Percentiles rank a stretch among this genome's conserved stretches.
These are phyloP conservation scores for Stenopsyche tienmushanensis DNA, from an alignment of 1,140 invertebrate species.

Conservation along the genomic window DNA sequence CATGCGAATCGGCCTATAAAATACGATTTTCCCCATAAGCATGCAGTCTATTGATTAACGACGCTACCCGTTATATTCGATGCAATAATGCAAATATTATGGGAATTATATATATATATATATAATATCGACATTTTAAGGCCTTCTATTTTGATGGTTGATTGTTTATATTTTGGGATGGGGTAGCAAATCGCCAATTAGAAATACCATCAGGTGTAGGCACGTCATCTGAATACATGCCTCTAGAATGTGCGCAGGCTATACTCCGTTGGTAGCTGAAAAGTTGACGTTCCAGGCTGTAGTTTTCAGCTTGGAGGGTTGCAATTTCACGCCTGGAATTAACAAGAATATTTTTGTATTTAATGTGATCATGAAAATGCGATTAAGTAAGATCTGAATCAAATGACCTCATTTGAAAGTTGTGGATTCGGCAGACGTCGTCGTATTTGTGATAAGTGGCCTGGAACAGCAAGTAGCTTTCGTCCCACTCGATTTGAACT, in stretches of 20 bases:
- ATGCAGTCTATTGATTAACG: too few relatives aligned
- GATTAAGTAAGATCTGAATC: too few relatives aligned
- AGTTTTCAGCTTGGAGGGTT: slow-evolving; percentile 82
- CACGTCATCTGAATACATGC: slow-evolving; percentile 53
- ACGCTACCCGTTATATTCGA: too few relatives aligned
- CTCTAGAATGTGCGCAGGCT: slow-evolving; percentile 69
- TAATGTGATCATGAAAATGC: too few relatives aligned
- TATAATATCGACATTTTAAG: neutral
- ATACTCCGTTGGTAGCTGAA: slow-evolving; percentile 86
- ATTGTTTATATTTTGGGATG: too few relatives aligned
- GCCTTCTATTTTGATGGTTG: slow-evolving; percentile 1
- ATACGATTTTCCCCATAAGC: too few relatives aligned
- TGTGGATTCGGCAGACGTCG: slow-evolving; percentile 79
- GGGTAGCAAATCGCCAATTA: too few relatives aligned
- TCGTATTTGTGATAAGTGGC: slow-evolving; percentile 87
- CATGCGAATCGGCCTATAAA: too few relatives aligned
- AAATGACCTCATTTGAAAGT: slow-evolving; percentile 83
- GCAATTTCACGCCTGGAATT: slow-evolving; percentile 72
- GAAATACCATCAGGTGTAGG: slow-evolving; percentile 52
- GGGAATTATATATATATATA: neutral
- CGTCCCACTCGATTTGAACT: slow-evolving; percentile 83
- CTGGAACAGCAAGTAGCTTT: slow-evolving; percentile 81
- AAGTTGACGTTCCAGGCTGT: slow-evolving; percentile 79
- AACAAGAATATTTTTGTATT: neutral
- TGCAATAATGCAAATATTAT: too few relatives aligned